Evolutionary conservation across 2,797 vertebrate genomes (phyloP).

Genomic region (Agapornis canus): DNA sequence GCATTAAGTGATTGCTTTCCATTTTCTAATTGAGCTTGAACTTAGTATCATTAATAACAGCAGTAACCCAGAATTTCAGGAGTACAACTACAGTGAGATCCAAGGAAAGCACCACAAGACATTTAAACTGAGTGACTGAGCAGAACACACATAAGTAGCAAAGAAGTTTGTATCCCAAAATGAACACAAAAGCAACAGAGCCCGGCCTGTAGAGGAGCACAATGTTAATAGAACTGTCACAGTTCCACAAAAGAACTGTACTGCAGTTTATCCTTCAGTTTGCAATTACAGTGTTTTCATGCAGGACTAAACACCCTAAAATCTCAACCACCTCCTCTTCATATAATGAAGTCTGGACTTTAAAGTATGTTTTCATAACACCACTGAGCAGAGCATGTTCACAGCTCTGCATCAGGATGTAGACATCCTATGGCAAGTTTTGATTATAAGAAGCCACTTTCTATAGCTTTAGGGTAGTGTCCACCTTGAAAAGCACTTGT

Average conservation of each 20-base stretch:
- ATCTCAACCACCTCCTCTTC: neutral
- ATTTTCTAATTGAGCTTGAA: conserved; percentile 34
- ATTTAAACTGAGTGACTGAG: neutral
- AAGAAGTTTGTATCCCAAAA: neutral
- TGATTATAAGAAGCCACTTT: neutral
- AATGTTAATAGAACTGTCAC: accelerated
- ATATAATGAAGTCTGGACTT: neutral
- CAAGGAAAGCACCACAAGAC: neutral
- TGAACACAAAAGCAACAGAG: accelerated
- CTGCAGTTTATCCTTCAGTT: neutral
- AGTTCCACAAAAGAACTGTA: neutral
- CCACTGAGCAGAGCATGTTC: neutral
- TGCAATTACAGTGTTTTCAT: neutral
- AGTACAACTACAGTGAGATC: neutral
- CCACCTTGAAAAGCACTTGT: neutral
- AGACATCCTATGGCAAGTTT: neutral
- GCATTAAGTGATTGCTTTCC: conserved; percentile 37
- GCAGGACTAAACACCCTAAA: neutral
- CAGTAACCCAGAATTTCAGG: neutral
- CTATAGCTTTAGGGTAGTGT: neutral
- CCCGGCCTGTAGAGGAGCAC: neutral
- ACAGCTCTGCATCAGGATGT: neutral
- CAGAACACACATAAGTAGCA: neutral
- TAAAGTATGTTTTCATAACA: neutral
- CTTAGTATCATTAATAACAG: neutral